Conservation (phyloP, 1,140 invertebrate genomes). For the Capitella teleta region DNA sequence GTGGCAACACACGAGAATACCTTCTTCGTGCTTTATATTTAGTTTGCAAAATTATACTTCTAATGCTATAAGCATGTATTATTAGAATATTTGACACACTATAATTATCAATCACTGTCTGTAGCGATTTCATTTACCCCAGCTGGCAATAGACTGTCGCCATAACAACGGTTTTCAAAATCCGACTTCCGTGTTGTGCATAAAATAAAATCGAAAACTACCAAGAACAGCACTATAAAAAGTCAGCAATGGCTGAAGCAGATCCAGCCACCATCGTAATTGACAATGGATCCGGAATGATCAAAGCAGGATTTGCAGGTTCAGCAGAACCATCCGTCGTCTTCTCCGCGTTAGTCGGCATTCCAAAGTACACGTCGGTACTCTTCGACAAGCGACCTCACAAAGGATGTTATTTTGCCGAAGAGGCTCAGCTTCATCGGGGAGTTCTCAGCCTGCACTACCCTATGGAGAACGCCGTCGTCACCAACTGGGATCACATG, state of each 20-base stretch:
- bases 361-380: conserved; percentile 47
- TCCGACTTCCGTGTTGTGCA: too few relatives aligned
- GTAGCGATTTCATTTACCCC: too few relatives aligned
- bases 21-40: too few relatives aligned
- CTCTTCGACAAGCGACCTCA: conserved; percentile 43
- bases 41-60: too few relatives aligned
- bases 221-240: too few relatives aligned
- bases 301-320: conserved; percentile 54
- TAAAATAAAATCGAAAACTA: too few relatives aligned
- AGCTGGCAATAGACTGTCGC: too few relatives aligned
- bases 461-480: conserved; percentile 57
- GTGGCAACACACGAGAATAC: too few relatives aligned
- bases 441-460: conserved; percentile 61
- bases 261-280: conserved; percentile 68
- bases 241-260: conserved; percentile 85
- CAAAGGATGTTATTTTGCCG: conserved; percentile 42
- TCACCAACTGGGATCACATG: conserved; percentile 42
- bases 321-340: conserved; percentile 57
- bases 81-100: too few relatives aligned
- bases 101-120: too few relatives aligned
- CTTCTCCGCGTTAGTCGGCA: conserved; percentile 53
- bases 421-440: conserved; percentile 55
- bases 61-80: too few relatives aligned
- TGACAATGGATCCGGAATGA: conserved; percentile 86
- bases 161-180: too few relatives aligned